Conservation (phyloP, 1,140 invertebrate species). For the Phocides pigmalion region DNA sequence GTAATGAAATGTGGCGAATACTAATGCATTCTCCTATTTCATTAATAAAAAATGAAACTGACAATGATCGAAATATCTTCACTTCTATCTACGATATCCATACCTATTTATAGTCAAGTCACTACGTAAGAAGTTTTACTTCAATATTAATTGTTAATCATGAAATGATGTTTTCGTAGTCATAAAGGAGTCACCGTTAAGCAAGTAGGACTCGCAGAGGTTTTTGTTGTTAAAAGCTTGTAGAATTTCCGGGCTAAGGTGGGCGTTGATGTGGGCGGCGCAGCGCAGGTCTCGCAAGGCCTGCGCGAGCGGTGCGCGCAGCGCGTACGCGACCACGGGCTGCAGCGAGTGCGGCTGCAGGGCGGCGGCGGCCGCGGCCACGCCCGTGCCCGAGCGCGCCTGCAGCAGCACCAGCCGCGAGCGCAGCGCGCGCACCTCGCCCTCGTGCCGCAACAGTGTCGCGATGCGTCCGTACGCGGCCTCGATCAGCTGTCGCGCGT, state of each 20-base stretch:
- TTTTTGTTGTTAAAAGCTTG: slow-evolving; percentile 54
- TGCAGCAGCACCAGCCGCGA: slow-evolving; percentile 50
- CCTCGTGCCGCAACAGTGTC: slow-evolving; percentile 35
- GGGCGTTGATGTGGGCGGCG: slow-evolving; percentile 54
- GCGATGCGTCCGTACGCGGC: slow-evolving; percentile 45
- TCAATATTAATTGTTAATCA: too few relatives aligned
- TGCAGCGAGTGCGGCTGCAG: slow-evolving; percentile 42
- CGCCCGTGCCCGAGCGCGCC: not conserved
- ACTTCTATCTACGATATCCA: too few relatives aligned
- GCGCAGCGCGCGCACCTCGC: slow-evolving; percentile 36
- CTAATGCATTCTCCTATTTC: too few relatives aligned
- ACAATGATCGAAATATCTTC: too few relatives aligned
- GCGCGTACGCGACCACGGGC: slow-evolving; percentile 43
- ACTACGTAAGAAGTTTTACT: too few relatives aligned
- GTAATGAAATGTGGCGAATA: too few relatives aligned
- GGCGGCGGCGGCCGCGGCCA: not conserved
- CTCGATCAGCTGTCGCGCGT: too few relatives aligned
- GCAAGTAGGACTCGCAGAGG: slow-evolving; percentile 56
- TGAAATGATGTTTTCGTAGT: too few relatives aligned
- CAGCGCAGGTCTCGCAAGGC: slow-evolving; percentile 52
- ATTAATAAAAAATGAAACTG: too few relatives aligned
- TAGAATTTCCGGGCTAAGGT: slow-evolving; percentile 48
- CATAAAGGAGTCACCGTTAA: slow-evolving; percentile 51
- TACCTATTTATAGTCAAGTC: too few relatives aligned
- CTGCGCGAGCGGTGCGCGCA: slow-evolving; percentile 44